A percentile compares a stretch with the other conserved stretches of the same genome.
These are phyloP conservation scores for Drosophila ambigua DNA, from an alignment of 1,140 invertebrate species.

Conservation along the genomic window DNA sequence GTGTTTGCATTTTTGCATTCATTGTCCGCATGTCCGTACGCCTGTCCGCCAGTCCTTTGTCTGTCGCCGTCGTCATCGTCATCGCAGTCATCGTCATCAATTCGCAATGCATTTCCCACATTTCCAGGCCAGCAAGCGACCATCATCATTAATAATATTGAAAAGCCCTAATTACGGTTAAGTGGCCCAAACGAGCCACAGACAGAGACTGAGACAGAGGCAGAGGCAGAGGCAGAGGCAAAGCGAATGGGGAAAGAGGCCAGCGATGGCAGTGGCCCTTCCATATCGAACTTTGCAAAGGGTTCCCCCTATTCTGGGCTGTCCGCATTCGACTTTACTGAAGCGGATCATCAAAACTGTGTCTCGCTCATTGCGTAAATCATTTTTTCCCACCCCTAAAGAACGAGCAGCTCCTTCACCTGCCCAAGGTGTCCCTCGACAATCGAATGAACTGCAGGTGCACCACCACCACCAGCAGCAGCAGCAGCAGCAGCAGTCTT, in stretches of 20 bases:
- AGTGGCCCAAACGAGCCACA: constrained; percentile 73
- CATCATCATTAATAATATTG: constrained; percentile 83
- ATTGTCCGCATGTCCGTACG: constrained; percentile 57
- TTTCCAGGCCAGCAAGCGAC: constrained; percentile 59
- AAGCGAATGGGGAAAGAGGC: neutral
- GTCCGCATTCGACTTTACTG: constrained; percentile 36
- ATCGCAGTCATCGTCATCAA: constrained; percentile 52
- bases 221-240: neutral
- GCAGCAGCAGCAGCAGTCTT: constrained; percentile 11
- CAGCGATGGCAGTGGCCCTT: neutral
- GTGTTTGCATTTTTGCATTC: constrained; percentile 71
- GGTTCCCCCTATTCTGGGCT: constrained; percentile 9
- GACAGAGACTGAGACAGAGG: neutral
- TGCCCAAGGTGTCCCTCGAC: constrained; percentile 40
- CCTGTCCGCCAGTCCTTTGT: constrained; percentile 5
- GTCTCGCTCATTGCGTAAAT: constrained; percentile 66
- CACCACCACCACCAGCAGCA: constrained; percentile 22
- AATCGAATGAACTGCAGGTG: constrained; percentile 37
- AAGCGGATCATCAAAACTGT: constrained; percentile 40
- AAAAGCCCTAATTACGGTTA: constrained; percentile 82
- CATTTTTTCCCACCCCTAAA: constrained; percentile 78
- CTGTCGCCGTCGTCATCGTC: constrained; percentile 13
- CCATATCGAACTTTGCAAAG: constrained; percentile 58
- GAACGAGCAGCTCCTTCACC: constrained; percentile 32
- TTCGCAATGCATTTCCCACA: constrained; percentile 79